Base-by-base conservation (phyloP, 2,888 invertebrate species). In the Hydroisotoma schaefferi region DNA sequence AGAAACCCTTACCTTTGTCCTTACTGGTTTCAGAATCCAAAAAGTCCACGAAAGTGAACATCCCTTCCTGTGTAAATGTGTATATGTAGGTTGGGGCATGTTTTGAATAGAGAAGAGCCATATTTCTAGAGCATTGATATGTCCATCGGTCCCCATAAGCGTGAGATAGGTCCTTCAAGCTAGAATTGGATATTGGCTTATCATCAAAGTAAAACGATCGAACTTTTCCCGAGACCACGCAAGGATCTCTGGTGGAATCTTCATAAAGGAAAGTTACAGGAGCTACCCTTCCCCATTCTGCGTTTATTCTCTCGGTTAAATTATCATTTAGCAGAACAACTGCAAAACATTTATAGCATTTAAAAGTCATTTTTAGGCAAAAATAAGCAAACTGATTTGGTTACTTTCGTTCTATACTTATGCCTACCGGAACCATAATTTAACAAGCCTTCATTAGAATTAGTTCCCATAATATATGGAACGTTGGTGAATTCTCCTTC, bases 21-120 rank as follows among this genome's bases (percentile, higher is more conserved):
- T n/a, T n/a, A n/a, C n/a, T n/a, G n/a, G n/a, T n/a, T n/a, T n/a
- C n/a, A n/a, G n/a, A n/a, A n/a, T n/a, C n/a, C n/a, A n/a, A n/a
- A n/a, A n/a, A n/a, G n/a, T n/a, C n/a, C n/a, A n/a, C n/a, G n/a
- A n/a, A n/a, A n/a, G n/a, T n/a, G n/a, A 54, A 53, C 26, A 62
- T 61, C 26, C 52, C 51, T 48, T 47, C 48, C 12, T 58, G 57
- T 20, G 27, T n/a, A 10, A 67, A 61, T 2, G 52, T 29, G 22
- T 61, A 63, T 15, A 61, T 37, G 27, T 67, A 67, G 12, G 49
- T 43, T 18, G 66, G 63, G n/a, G 63, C 66, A 23, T 22, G 25
- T 15, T 57, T 58, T 15, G 63, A 58, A 33, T 59, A 67, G 1
- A 61, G 33, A 22, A 57, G 43, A 12, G 61, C 58, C 6, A 44